Evolutionary conservation across 2,113 vertebrate species (phyloP).

Genomic region (Semicossyphus pulcher): DNA sequence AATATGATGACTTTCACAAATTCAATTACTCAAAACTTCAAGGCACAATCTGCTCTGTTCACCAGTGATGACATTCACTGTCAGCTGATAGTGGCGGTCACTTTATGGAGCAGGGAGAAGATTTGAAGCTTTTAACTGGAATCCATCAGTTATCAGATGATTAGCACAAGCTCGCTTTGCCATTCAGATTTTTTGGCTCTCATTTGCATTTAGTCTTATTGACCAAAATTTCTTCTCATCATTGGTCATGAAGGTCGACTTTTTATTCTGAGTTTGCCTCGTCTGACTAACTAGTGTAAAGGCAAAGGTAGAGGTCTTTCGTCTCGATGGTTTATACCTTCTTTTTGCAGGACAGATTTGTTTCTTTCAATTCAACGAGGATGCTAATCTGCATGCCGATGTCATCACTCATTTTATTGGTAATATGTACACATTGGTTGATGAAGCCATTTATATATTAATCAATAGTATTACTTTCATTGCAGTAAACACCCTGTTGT

Average conservation of each 20-base stretch:
- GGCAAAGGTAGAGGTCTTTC: not conserved
- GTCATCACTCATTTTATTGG: no score
- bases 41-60: constrained; percentile 64
- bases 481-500: no score
- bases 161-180: not conserved
- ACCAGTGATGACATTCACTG: constrained; percentile 57
- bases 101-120: constrained; percentile 20
- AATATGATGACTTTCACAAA: constrained; percentile 71
- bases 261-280: not conserved
- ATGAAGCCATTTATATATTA: no score
- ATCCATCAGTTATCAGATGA: constrained; percentile 33
- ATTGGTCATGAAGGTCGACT: constrained; percentile 18
- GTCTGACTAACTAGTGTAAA: no score
- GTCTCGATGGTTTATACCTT: not conserved
- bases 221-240: not conserved
- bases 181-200: constrained; percentile 19
- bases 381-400: no score
- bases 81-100: constrained; percentile 43
- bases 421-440: no score
- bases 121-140: constrained; percentile 27
- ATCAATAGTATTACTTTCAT: no score
- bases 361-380: no score
- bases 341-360: no score
- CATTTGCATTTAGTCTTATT: constrained; percentile 2
- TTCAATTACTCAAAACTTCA: constrained; percentile 71